Evolutionary conservation across 2,797 vertebrate genomes (phyloP).

Genomic region (Gallinago solitaria): DNA sequence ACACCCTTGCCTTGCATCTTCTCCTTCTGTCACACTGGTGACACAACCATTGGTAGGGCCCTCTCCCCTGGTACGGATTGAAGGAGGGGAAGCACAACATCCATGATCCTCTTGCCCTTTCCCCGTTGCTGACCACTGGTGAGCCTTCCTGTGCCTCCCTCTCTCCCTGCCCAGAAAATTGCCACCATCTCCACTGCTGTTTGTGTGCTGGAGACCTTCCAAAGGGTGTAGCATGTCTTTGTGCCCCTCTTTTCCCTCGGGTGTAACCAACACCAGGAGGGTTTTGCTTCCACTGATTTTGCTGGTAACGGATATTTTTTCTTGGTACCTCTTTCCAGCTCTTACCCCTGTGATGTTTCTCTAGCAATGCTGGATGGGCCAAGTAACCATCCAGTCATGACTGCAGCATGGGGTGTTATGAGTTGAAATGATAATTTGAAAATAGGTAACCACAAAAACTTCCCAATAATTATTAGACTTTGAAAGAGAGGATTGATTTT

Average conservation of each 20-base stretch:
- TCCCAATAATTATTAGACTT: neutral
- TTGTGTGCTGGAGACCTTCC: neutral
- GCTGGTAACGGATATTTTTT: neutral
- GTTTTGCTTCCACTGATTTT: neutral
- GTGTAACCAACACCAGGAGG: neutral
- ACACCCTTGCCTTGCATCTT: neutral
- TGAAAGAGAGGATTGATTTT: neutral
- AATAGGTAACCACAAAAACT: neutral
- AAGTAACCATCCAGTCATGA: neutral
- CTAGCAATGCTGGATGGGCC: neutral
- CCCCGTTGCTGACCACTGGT: neutral
- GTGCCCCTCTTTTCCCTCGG: neutral
- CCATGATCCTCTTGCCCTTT: neutral
- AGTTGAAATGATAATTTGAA: neutral
- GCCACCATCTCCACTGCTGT: neutral
- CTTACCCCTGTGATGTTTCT: neutral
- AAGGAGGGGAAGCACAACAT: neutral
- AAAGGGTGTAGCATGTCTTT: fast-evolving
- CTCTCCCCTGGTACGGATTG: neutral
- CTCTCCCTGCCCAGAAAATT: neutral
- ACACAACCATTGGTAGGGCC: neutral
- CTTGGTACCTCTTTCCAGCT: neutral
- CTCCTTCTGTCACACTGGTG: fast-evolving
- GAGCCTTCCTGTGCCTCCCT: neutral
- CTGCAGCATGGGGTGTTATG: neutral